Percentiles rank a stretch among this genome's conserved stretches.
These are phyloP conservation scores for Timema podura DNA, from an alignment of 2,888 invertebrate species.

Conservation along the genomic window DNA sequence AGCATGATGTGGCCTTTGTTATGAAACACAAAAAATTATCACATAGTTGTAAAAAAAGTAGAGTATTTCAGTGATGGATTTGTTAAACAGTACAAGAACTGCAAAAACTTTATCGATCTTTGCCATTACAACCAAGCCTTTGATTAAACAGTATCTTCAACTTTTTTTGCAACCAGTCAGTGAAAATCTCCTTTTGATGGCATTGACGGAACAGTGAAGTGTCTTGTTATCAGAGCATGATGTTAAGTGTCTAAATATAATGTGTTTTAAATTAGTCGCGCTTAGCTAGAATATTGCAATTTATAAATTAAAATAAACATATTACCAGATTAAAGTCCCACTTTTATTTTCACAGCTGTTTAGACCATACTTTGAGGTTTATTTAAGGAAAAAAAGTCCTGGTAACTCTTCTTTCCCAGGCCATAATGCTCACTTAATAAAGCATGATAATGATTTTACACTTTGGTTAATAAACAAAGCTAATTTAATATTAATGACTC, in stretches of 20 bases:
- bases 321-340: not conserved
- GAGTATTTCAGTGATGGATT: not conserved
- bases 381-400: conserved; percentile 6
- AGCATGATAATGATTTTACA: not conserved
- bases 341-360: not conserved
- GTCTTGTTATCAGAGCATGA: not conserved
- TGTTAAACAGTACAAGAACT: conserved; percentile 10
- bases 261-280: not conserved
- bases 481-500: not conserved
- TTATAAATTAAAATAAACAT: conserved; percentile 8
- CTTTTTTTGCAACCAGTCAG: conserved; percentile 7
- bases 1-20: conserved; percentile 12
- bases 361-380: conserved; percentile 5
- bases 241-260: not conserved
- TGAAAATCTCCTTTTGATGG: conserved; percentile 6
- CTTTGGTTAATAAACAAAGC: not conserved
- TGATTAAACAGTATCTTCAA: not conserved
- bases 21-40: conserved; percentile 12
- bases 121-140: conserved; percentile 8
- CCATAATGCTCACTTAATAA: not conserved
- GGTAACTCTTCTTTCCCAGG: not conserved
- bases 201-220: conserved; percentile 11
- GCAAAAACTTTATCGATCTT: conserved; percentile 12
- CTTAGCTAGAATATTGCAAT: conserved; percentile 1
- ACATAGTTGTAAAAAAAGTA: conserved; percentile 11